These are phyloP conservation scores for Monoplex corrugatus DNA, from an alignment of 2,888 invertebrate species.

Conservation along the genomic window DNA sequence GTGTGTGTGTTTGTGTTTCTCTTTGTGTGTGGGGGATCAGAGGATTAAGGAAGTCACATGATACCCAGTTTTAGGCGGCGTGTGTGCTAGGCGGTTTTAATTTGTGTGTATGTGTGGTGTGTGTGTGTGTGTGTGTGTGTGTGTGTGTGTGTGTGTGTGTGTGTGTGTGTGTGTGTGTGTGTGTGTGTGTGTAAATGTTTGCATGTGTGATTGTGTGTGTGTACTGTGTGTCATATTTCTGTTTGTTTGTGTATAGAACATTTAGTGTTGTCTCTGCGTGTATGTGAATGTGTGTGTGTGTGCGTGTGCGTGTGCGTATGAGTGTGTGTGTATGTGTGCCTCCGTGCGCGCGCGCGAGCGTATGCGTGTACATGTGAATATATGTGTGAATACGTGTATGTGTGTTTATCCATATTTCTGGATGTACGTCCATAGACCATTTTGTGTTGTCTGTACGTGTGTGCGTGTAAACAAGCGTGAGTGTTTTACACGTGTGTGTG, in stretches of 20 bases:
- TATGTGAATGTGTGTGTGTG: not conserved
- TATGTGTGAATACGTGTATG: not conserved
- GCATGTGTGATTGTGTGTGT: slow-evolving; percentile 19
- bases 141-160: slow-evolving; percentile 29
- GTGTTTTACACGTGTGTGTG: not conserved
- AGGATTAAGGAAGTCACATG: not conserved
- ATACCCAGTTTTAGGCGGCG: not conserved
- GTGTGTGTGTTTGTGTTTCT: too few relatives aligned
- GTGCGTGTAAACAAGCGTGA: too few relatives aligned
- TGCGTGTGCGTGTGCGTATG: not conserved
- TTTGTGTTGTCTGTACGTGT: not conserved
- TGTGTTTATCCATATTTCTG: not conserved
- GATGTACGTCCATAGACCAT: not conserved
- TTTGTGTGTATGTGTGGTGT: not conserved
- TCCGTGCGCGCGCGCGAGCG: not conserved
- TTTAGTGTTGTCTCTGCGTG: not conserved
- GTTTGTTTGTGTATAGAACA: not conserved
- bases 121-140: not conserved
- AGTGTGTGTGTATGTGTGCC: not conserved
- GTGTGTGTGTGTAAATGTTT: slow-evolving; percentile 3
- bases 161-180: not conserved
- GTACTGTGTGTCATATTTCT: not conserved
- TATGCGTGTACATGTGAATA: not conserved
- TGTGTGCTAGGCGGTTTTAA: not conserved
- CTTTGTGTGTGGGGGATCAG: not conserved